Evolutionary conservation across 2,888 invertebrate genomes (phyloP).

Genomic region (Automeris io): DNA sequence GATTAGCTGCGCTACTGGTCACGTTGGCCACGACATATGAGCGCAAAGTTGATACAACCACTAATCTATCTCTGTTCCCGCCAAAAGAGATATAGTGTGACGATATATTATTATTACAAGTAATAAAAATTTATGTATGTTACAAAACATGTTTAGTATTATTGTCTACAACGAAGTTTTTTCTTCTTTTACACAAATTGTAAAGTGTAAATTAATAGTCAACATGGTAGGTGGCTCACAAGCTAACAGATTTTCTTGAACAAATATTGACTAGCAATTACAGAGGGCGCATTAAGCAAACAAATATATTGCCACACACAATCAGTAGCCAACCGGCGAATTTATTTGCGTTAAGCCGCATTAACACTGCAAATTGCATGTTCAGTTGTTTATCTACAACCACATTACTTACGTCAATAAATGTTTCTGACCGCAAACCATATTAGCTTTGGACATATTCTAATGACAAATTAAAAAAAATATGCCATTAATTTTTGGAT

Average conservation of each 20-base stretch:
- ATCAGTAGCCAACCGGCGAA: slow-evolving; percentile 3
- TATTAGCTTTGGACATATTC: too few species aligned
- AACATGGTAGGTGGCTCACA: not conserved
- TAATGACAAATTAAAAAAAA: too few species aligned
- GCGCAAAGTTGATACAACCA: too few species aligned
- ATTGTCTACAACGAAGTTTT: too few species aligned
- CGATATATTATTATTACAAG: too few species aligned
- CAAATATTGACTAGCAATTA: not conserved
- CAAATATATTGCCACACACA: slow-evolving; percentile 7
- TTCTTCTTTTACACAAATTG: not conserved
- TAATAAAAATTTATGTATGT: too few species aligned
- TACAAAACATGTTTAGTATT: too few species aligned
- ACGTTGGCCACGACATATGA: too few species aligned
- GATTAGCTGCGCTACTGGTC: too few species aligned
- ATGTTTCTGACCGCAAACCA: slow-evolving; percentile 12
- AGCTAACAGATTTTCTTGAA: not conserved
- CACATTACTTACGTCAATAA: slow-evolving; percentile 18
- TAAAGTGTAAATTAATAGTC: not conserved
- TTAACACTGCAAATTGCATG: slow-evolving; percentile 8
- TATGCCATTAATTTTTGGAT: too few species aligned
- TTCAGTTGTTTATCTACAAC: slow-evolving; percentile 9
- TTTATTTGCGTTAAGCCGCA: slow-evolving; percentile 5
- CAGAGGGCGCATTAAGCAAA: slow-evolving; percentile 5
- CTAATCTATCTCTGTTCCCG: too few species aligned
- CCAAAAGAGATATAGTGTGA: too few species aligned